Base-by-base conservation (phyloP, 2,888 invertebrate species). In the Tethea ocularis region DNA sequence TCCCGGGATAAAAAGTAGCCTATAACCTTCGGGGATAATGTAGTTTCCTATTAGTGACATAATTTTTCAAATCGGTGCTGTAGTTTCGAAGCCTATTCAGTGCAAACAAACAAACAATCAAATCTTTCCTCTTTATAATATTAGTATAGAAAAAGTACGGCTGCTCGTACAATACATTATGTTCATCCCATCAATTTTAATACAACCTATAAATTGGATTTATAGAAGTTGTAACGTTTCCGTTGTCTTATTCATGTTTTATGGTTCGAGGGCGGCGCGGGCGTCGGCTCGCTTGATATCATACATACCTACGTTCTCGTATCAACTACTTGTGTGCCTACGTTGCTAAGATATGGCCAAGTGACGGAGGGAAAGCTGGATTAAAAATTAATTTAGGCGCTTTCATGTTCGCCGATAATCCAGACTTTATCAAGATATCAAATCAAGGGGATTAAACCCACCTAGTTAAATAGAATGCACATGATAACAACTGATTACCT, bases 371-470 rank as follows among this genome's bases (percentile, higher is more conserved):
- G 87, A 86, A 88, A 84, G 81, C 74, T 62, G 90, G 91, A 92
- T 92, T 92, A 91, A 93, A 90, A 89, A 89, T 89, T 91, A 88
- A 90, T 91, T 93, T 89, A 87, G 75, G 77, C 85, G 76, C 91
- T 93, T 93, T 93, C 84, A 92, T 91, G 91, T 93, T 85, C 78
- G 85, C 91, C 92, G 91, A 83, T 92, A 91, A 92, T 91, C 91
- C 91, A 70, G 78, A 84, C 82, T 78, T 89, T 92, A 93, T 92
- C 91, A 86, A 86, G 89, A 88, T 91, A 93, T 91, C 91, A 89
- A 90, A 88, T 87, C 86, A 78, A 78, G 80, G 66, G 91, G 91
- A 91, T 93, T 91, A 91, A 83, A 86, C 85, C 74, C 78, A 82
- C 84, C 87, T 85, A 86, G 88, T 87, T 87, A 88, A 89, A 90